Conservation (phyloP, 1,140 invertebrate genomes). For the Hesperophylax magnus region DNA sequence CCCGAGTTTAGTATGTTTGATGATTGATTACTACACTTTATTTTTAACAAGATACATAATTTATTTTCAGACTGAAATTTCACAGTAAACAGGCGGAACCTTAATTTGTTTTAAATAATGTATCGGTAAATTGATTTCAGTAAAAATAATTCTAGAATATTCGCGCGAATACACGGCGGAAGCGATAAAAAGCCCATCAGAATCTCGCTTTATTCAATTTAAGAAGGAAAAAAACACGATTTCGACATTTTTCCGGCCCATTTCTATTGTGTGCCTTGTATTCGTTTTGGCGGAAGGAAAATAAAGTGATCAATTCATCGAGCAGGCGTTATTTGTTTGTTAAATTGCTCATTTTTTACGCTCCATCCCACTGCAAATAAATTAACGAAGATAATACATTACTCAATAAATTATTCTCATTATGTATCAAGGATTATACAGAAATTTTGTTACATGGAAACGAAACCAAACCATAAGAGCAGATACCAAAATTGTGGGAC, state of each 20-base stretch:
- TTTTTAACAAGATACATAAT: too few relatives aligned
- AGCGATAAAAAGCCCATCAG: not conserved
- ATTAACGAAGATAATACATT: too few relatives aligned
- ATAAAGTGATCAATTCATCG: not conserved
- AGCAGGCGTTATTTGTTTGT: not conserved
- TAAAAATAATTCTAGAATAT: not conserved
- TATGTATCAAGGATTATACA: too few relatives aligned
- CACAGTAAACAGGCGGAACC: not conserved
- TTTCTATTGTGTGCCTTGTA: not conserved
- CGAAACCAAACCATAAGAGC: too few relatives aligned
- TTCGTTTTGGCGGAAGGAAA: conserved; percentile 4
- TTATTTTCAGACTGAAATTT: too few relatives aligned
- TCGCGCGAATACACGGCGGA: not conserved
- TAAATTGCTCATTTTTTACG: too few relatives aligned
- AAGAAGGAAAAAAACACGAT: not conserved
- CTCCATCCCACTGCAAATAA: too few relatives aligned
- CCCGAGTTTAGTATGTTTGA: too few relatives aligned
- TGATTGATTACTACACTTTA: too few relatives aligned
- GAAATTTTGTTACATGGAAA: too few relatives aligned
- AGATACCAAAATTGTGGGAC: too few relatives aligned
- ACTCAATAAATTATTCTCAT: too few relatives aligned
- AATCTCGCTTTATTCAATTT: conserved; percentile 10
- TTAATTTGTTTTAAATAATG: not conserved
- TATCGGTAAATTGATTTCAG: conserved; percentile 5
- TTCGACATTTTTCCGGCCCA: conserved; percentile 8